phyloP scores from a whole-genome alignment of 2,888 invertebrate genomes.

The Nomada ruficornis region DNA sequence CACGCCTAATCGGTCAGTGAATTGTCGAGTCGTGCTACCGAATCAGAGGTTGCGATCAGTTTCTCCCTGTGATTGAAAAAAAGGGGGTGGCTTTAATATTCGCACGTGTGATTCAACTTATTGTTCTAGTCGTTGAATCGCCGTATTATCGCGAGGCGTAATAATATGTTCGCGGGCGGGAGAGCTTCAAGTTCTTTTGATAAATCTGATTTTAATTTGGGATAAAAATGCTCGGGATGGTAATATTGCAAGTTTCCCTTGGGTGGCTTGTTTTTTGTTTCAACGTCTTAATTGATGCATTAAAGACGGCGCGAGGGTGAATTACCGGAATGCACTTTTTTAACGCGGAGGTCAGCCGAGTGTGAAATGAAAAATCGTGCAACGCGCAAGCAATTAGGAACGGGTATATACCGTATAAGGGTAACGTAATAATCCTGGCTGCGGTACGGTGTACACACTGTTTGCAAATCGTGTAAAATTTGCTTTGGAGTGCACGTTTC shows the following conservation, averaged over 20 bases:
- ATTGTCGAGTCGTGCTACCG: background rate
- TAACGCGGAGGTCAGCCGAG: background rate
- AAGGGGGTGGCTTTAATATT: background rate
- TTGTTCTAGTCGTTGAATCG: background rate
- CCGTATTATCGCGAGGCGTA: no score
- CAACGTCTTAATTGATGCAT: background rate
- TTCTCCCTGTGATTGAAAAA: background rate
- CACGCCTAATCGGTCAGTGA: background rate
- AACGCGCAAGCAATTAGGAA: constrained; percentile 15
- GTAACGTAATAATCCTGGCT: constrained; percentile 12
- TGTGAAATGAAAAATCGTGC: constrained; percentile 6
- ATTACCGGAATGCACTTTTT: background rate
- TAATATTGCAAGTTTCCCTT: no score
- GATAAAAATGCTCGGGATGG: background rate
- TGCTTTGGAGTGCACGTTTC: constrained; percentile 41
- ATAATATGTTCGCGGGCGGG: no score
- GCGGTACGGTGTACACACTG: background rate
- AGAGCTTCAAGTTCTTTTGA: no score
- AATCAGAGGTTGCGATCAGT: background rate
- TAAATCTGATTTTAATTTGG: background rate
- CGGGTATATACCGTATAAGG: constrained; percentile 16
- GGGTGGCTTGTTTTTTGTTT: background rate
- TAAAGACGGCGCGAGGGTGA: background rate
- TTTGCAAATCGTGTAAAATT: constrained; percentile 46
- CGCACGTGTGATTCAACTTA: background rate